These are phyloP conservation scores for Mylabris sibirica DNA, from an alignment of 2,888 invertebrate genomes.

Conservation along the genomic window DNA sequence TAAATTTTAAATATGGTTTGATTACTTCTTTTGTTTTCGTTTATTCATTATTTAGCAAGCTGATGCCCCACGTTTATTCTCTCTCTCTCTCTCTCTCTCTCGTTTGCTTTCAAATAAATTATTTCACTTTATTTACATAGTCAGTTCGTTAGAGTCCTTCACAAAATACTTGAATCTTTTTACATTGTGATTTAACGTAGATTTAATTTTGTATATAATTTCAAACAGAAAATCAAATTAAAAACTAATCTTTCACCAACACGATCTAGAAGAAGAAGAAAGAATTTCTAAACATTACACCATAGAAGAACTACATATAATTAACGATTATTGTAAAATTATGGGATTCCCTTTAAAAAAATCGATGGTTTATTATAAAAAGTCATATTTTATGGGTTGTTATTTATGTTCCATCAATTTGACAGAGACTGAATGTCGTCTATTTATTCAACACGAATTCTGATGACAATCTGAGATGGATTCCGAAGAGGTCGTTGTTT, in stretches of 20 bases:
- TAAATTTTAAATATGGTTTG: slow-evolving; percentile 60
- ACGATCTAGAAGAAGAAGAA: too few species aligned
- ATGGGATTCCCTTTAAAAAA: too few species aligned
- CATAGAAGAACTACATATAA: too few species aligned
- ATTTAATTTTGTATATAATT: neutral
- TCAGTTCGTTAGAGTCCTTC: slow-evolving; percentile 38
- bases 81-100: slow-evolving; percentile 38
- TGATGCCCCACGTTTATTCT: slow-evolving; percentile 43
- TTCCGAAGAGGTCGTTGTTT: slow-evolving; percentile 45
- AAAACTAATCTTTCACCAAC: neutral
- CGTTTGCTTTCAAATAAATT: slow-evolving; percentile 42
- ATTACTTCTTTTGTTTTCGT: slow-evolving; percentile 60
- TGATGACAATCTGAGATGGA: slow-evolving; percentile 49
- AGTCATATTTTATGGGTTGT: slow-evolving; percentile 28
- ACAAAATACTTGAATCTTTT: neutral
- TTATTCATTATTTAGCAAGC: slow-evolving; percentile 57
- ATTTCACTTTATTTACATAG: slow-evolving; percentile 44
- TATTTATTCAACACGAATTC: slow-evolving; percentile 48
- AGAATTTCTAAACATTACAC: too few species aligned
- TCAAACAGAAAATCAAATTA: neutral
- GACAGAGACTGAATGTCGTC: slow-evolving; percentile 44
- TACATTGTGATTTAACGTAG: neutral
- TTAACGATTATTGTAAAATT: too few species aligned
- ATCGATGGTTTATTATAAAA: slow-evolving; percentile 9
- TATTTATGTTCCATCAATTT: slow-evolving; percentile 34